Evolutionary conservation across 1,140 invertebrate genomes (phyloP).

Genomic region (Vanessa atalanta): DNA sequence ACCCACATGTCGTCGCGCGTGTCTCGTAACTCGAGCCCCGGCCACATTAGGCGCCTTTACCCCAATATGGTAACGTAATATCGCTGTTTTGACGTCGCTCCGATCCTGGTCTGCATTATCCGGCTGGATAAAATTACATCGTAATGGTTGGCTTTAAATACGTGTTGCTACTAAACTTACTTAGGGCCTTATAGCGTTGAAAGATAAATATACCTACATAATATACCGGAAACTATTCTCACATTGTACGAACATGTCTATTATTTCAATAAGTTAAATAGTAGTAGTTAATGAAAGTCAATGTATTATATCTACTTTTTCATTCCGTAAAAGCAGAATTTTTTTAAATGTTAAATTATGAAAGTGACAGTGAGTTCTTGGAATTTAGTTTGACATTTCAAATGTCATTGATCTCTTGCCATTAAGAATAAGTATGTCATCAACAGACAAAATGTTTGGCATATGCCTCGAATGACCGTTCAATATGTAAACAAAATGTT

Average conservation of each 20-base stretch:
- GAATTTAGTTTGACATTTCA: constrained; percentile 40
- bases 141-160: constrained; percentile 15
- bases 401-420: constrained; percentile 45
- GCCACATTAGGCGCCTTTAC: constrained; percentile 36
- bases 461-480: background rate
- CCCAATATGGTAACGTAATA: constrained; percentile 40
- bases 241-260: too few species aligned
- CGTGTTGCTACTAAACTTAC: background rate
- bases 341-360: background rate
- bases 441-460: constrained; percentile 30
- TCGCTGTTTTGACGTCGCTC: constrained; percentile 28
- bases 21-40: constrained; percentile 38
- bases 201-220: background rate
- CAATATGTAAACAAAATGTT: background rate
- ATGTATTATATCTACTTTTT: background rate
- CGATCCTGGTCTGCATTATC: constrained; percentile 33
- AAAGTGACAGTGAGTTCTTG: constrained; percentile 27
- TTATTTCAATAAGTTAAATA: too few species aligned
- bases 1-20: constrained; percentile 42
- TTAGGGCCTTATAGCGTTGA: background rate
- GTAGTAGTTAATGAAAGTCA: too few species aligned
- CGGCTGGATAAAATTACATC: constrained; percentile 28
- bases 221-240: too few species aligned
- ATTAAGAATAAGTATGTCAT: constrained; percentile 40
- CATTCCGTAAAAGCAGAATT: background rate